Evolutionary conservation across 2,113 vertebrate species (phyloP).

Genomic region (Hucho hucho): DNA sequence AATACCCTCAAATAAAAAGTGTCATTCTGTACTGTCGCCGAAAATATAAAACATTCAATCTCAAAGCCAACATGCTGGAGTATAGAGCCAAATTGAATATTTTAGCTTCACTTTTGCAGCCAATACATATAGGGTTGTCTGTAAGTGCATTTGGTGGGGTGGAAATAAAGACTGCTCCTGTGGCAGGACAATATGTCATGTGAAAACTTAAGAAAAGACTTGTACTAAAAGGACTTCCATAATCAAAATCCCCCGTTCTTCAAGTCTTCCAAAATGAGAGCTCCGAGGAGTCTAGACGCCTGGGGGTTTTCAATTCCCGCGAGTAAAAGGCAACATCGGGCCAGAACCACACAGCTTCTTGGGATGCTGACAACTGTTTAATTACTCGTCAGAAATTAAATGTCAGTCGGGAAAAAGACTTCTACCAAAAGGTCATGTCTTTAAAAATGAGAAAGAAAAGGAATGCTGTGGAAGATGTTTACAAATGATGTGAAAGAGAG

Average conservation of each 20-base stretch:
- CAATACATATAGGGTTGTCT: too few species aligned
- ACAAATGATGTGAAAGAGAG: conserved; percentile 32
- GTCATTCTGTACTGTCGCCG: too few species aligned
- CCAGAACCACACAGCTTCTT: conserved; percentile 7
- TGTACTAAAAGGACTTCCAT: too few species aligned
- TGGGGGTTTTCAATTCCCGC: conserved; percentile 17
- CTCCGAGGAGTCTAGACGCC: not conserved
- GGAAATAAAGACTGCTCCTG: too few species aligned
- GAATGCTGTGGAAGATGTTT: conserved; percentile 15
- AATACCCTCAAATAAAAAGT: too few species aligned
- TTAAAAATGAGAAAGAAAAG: not conserved
- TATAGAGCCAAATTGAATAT: too few species aligned
- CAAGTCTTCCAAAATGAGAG: not conserved
- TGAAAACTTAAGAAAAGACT: too few species aligned
- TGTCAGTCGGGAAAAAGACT: conserved; percentile 21
- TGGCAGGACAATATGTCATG: too few species aligned
- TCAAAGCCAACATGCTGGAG: too few species aligned
- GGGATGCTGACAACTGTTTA: conserved; percentile 2
- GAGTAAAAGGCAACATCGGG: conserved; percentile 37
- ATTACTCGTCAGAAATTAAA: conserved; percentile 40
- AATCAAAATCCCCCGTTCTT: not conserved
- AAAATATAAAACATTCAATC: too few species aligned
- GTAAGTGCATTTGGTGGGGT: too few species aligned
- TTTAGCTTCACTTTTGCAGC: too few species aligned
- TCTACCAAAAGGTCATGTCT: conserved; percentile 32